Percentiles rank a stretch among this genome's conserved stretches.
These are phyloP conservation scores for Lordiphosa fenestrarum DNA, from an alignment of 2,888 invertebrate species.

Conservation along the genomic window DNA sequence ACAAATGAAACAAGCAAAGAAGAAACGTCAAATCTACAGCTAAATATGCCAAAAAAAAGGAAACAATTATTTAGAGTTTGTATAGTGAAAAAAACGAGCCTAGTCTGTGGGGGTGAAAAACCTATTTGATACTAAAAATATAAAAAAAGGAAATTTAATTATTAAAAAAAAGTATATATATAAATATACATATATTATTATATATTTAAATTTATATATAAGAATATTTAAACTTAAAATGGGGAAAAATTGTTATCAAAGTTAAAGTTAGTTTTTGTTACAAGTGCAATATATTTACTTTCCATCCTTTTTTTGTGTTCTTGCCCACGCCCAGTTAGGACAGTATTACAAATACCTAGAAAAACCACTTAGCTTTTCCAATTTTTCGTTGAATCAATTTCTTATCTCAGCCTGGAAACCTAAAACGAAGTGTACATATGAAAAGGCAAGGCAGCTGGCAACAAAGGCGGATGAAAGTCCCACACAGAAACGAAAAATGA, in stretches of 20 bases:
- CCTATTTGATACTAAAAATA: constrained; percentile 68
- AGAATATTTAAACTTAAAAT: constrained; percentile 36
- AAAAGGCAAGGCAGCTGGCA: constrained; percentile 22
- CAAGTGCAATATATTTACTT: constrained; percentile 59
- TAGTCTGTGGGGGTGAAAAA: constrained; percentile 61
- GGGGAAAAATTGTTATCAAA: constrained; percentile 67
- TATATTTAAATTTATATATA: constrained; percentile 6
- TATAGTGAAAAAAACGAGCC: constrained; percentile 58
- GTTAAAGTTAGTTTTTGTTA: constrained; percentile 70
- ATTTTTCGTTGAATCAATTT: constrained; percentile 2
- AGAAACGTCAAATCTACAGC: constrained; percentile 78
- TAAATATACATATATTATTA: constrained; percentile 2
- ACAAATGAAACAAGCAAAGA: constrained; percentile 50
- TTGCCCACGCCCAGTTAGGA: neutral
- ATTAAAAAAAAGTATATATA: constrained; percentile 46
- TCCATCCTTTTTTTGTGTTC: constrained; percentile 1
- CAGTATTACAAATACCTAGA: neutral
- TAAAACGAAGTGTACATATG: too few relatives aligned
- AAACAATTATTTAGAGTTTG: constrained; percentile 72
- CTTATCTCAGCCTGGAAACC: too few relatives aligned
- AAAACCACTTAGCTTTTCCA: too few relatives aligned
- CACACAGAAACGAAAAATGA: constrained; percentile 36
- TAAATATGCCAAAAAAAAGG: constrained; percentile 78
- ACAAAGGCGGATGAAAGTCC: constrained; percentile 79
- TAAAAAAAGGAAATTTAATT: constrained; percentile 50